Base-by-base conservation (phyloP, 2,888 invertebrate genomes). In the Smittia sp. region DNA sequence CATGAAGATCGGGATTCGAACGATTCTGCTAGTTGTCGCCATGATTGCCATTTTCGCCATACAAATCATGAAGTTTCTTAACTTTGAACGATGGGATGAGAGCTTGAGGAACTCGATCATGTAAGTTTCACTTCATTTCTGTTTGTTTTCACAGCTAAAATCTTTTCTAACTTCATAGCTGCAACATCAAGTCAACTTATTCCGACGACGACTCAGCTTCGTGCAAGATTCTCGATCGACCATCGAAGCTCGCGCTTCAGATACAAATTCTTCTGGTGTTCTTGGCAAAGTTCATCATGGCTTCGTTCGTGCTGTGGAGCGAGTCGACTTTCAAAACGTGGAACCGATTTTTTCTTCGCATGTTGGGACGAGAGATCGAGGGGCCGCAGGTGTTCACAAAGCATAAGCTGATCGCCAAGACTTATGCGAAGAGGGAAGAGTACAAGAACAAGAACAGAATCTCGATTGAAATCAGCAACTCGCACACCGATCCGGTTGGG, bases 231-330 rank as follows among this genome's bases (percentile, higher is more conserved):
- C 87, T 89, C 76, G 83, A 85, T 65, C 86, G 92, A 1, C 96
- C 96, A 0, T 94, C 92, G 77, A 88, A 94, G 74, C 90, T 91
- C 0, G 89, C 93, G 80, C 82, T 93, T 66, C 92, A 94, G 80
- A 80, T 95, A 75, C 93, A 96, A 78, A 83, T 96, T 77, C 82
- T 95, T 75, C 89, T 92, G 73, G 87, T 92, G 76, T 96, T 95
- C 84, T 90, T 90, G 76, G 88, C 91, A 46, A 95, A 95, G 54
- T 87, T 94, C 75, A 87, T 92, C 27, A 93, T 96, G 91, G 93
- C 95, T 1, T 93, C 94, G 0, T 97, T 96, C 95, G 92, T 94
- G 32, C 11, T 38, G 2, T 97, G 95, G 95, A 96, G 93, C 6
- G 87, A 88, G 22, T 90, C 93, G 46, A 93, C 95, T 3, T 81